phyloP scores from a whole-genome alignment of 2,113 vertebrate species.

The Crotalus viridis region DNA sequence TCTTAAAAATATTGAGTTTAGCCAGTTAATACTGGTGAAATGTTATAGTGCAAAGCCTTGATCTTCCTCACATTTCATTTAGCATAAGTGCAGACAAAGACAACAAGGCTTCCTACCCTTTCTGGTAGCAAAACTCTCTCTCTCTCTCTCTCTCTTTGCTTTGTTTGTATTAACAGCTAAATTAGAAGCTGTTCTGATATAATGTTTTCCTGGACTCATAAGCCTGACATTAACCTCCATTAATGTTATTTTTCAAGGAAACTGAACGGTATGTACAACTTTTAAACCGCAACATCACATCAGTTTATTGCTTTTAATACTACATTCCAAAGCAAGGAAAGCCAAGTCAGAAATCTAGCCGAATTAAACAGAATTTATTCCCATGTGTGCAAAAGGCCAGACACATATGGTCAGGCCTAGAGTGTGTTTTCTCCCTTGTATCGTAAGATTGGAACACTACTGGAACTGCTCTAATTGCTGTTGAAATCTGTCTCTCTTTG shows the following conservation, averaged over 20 bases:
- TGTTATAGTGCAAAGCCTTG: conserved; percentile 66
- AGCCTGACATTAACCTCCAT: conserved; percentile 65
- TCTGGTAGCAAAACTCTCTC: conserved; percentile 71
- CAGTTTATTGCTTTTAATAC: conserved; percentile 35
- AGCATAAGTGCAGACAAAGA: conserved; percentile 73
- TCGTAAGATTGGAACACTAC: background rate
- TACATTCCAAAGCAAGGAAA: background rate
- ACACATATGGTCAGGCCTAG: background rate
- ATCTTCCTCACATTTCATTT: conserved; percentile 77
- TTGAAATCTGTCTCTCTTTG: background rate
- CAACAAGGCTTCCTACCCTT: conserved; percentile 73
- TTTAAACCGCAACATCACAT: conserved; percentile 47
- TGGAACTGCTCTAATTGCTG: background rate
- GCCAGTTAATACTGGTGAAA: conserved; percentile 20
- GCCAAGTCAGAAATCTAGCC: background rate
- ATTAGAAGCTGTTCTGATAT: conserved; percentile 57
- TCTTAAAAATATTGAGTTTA: conserved; percentile 45
- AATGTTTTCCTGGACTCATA: conserved; percentile 58
- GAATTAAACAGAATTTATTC: background rate
- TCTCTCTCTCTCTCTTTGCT: conserved; percentile 74
- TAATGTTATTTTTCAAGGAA: conserved; percentile 70
- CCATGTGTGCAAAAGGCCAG: background rate
- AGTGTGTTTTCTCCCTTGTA: background rate
- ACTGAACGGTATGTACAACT: conserved; percentile 54
- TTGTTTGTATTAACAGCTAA: conserved; percentile 63